Evolutionary conservation across 2,797 vertebrate species (phyloP).

Genomic region (Coendou prehensilis): DNA sequence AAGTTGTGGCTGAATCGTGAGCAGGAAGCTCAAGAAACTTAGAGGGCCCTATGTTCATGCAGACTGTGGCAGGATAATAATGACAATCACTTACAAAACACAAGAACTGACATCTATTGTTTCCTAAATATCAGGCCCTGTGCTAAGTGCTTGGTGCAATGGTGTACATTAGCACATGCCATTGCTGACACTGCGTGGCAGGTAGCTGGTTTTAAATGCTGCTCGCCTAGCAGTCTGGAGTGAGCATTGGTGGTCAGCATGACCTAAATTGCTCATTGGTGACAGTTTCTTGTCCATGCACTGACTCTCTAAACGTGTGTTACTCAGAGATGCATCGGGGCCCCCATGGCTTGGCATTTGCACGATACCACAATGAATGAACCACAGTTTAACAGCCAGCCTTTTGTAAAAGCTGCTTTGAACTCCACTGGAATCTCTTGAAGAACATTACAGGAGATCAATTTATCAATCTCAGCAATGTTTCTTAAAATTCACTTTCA

Average conservation of each 20-base stretch:
- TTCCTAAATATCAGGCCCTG: background rate
- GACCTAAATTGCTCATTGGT: background rate
- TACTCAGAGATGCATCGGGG: background rate
- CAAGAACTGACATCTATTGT: background rate
- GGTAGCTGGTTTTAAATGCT: background rate
- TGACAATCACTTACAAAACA: background rate
- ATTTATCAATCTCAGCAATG: conserved; percentile 16
- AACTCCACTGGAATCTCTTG: background rate
- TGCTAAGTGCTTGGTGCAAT: background rate
- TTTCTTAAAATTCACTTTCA: conserved; percentile 53
- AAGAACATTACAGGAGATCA: conserved; percentile 10
- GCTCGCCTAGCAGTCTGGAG: background rate
- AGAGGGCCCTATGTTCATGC: background rate
- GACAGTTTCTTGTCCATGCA: background rate
- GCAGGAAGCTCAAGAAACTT: background rate
- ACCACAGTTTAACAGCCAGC: background rate
- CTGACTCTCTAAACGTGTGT: background rate
- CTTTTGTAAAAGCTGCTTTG: background rate
- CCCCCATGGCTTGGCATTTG: background rate
- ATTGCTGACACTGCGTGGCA: background rate
- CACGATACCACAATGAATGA: background rate
- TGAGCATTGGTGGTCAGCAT: background rate
- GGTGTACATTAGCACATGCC: background rate
- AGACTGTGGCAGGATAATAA: background rate
- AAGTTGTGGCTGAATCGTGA: background rate